Conservation (phyloP, 2,888 invertebrate genomes). For the Cryptosula pallasiana region DNA sequence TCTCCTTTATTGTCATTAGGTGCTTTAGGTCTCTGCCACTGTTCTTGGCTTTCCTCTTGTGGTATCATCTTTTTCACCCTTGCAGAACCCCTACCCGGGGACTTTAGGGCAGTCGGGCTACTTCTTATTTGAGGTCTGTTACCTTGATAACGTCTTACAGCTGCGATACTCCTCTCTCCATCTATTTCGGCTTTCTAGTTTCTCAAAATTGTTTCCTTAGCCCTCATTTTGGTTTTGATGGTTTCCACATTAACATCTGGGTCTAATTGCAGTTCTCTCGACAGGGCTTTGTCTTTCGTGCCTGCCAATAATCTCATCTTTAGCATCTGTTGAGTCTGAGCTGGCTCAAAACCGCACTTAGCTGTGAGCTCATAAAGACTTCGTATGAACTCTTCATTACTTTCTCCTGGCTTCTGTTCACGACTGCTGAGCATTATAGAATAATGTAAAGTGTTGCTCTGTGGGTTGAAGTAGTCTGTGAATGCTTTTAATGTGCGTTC, state of each 20-base stretch:
- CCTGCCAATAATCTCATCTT: neutral
- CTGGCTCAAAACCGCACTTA: neutral
- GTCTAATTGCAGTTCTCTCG: neutral
- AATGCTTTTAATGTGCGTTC: neutral
- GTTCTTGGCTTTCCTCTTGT: neutral
- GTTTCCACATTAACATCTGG: neutral
- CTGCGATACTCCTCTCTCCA: neutral
- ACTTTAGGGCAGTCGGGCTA: neutral
- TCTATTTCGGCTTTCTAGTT: neutral
- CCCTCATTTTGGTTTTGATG: neutral
- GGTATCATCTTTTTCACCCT: neutral
- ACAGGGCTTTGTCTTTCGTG: neutral
- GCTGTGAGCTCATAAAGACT: neutral
- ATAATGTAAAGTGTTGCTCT: neutral
- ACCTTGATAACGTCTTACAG: neutral
- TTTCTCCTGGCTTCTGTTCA: neutral
- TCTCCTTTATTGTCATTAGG: too few relatives aligned
- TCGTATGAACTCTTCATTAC: neutral
- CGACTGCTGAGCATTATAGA: neutral
- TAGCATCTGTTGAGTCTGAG: neutral
- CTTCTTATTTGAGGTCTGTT: neutral
- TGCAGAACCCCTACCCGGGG: neutral
- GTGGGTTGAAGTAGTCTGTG: neutral
- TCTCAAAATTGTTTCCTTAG: neutral
- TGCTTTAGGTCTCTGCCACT: too few relatives aligned